phyloP scores from a whole-genome alignment of 2,113 vertebrate genomes.

The Melospiza melodia region DNA sequence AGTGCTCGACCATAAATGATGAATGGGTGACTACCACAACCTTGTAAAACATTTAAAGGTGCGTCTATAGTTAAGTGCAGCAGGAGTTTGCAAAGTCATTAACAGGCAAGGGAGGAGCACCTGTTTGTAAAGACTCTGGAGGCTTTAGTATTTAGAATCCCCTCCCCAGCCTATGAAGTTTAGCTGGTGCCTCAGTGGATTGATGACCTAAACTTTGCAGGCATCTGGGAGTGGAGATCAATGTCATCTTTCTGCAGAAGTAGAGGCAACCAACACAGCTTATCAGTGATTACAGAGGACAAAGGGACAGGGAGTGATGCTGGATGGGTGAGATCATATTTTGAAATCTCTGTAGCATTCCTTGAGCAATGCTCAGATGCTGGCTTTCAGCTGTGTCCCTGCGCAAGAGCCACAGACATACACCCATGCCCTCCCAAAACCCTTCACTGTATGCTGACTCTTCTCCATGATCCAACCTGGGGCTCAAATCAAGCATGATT shows the following conservation, averaged over 20 bases:
- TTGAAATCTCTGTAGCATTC: rapidly evolving
- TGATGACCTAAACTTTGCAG: not conserved
- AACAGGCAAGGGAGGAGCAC: not conserved
- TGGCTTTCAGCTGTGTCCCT: not conserved
- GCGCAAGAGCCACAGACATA: rapidly evolving
- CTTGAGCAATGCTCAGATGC: not conserved
- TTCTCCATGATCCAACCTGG: not conserved
- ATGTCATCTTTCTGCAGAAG: not conserved
- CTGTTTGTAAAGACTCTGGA: not conserved
- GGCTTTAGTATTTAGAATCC: not conserved
- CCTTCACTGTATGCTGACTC: rapidly evolving
- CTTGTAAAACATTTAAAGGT: not conserved
- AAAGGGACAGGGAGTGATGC: not conserved
- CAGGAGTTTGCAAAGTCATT: not conserved
- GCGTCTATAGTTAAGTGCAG: not conserved
- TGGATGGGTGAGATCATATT: not conserved
- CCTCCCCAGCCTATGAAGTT: not conserved
- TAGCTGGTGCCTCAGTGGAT: not conserved
- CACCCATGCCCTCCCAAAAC: rapidly evolving
- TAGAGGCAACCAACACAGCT: not conserved
- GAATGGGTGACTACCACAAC: not conserved
- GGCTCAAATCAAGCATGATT: not conserved
- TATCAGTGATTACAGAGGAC: not conserved
- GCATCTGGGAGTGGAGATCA: not conserved
- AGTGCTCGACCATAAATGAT: not conserved